Percentiles rank a stretch among this genome's conserved stretches.
phyloP scores from a whole-genome alignment of 2,888 invertebrate species.

The Drepanosiphum platanoidis region DNA sequence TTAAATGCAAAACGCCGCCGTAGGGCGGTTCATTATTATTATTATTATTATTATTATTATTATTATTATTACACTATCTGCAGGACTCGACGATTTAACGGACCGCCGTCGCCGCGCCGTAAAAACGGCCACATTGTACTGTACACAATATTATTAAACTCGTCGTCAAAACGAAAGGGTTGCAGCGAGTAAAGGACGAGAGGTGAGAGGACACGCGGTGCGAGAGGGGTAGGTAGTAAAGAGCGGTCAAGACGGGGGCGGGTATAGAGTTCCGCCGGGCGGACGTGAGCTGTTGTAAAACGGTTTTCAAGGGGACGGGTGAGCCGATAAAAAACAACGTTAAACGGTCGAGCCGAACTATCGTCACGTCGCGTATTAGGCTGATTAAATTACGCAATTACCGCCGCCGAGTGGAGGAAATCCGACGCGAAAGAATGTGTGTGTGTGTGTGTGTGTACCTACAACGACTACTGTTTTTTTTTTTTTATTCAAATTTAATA shows the following conservation, averaged over 20 bases:
- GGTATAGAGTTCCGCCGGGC: not conserved
- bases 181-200: not conserved
- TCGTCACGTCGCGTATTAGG: conserved; percentile 1
- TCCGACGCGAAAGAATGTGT: not conserved
- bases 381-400: conserved; percentile 3
- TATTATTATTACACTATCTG: not conserved
- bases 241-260: conserved; percentile 3
- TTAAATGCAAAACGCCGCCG: conserved; percentile 35
- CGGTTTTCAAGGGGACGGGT: not conserved
- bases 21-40: not conserved
- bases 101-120: conserved; percentile 1
- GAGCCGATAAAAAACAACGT: not conserved
- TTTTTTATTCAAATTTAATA: no score
- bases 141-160: not conserved
- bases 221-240: not conserved
- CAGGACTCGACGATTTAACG: conserved; percentile 17
- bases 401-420: not conserved
- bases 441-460: no score
- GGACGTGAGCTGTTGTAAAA: not conserved
- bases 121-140: conserved; percentile 33
- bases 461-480: no score
- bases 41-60: conserved; percentile 5
- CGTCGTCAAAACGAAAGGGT: not conserved
- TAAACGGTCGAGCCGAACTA: not conserved
- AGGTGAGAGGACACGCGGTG: not conserved